Evolutionary conservation across 2,797 vertebrate species (phyloP).

Genomic region (Coranthus polyacanthus): DNA sequence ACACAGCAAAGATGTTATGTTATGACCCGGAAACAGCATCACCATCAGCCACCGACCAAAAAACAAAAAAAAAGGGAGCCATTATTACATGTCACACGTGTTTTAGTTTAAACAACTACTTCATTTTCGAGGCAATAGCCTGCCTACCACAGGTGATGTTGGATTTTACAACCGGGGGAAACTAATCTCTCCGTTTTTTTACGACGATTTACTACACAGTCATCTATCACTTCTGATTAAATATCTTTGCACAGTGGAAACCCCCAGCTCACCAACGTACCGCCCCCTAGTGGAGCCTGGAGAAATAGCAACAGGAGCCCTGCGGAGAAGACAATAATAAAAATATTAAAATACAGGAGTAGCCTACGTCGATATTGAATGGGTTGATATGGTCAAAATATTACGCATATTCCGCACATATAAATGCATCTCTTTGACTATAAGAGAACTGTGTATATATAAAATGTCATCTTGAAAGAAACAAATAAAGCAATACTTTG

Average conservation of each 20-base stretch:
- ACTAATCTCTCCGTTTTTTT: no score
- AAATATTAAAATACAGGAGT: not conserved
- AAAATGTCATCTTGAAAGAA: not conserved
- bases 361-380: not conserved
- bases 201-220: not conserved
- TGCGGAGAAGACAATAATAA: no score
- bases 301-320: not conserved
- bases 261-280: not conserved
- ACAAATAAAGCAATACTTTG: not conserved
- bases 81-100: not conserved
- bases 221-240: slow-evolving; percentile 19
- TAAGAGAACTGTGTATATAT: not conserved
- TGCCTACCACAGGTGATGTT: no score
- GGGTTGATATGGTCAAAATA: no score
- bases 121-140: accelerated
- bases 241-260: slow-evolving; percentile 62
- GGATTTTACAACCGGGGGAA: no score
- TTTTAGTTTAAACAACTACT: not conserved
- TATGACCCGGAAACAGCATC: not conserved
- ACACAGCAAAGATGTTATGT: slow-evolving; percentile 16
- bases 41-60: not conserved
- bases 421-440: not conserved
- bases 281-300: slow-evolving; percentile 43
- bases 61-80: no score
- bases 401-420: not conserved